Base-by-base conservation (phyloP, 2,888 invertebrate species). In the Xestia xanthographa region DNA sequence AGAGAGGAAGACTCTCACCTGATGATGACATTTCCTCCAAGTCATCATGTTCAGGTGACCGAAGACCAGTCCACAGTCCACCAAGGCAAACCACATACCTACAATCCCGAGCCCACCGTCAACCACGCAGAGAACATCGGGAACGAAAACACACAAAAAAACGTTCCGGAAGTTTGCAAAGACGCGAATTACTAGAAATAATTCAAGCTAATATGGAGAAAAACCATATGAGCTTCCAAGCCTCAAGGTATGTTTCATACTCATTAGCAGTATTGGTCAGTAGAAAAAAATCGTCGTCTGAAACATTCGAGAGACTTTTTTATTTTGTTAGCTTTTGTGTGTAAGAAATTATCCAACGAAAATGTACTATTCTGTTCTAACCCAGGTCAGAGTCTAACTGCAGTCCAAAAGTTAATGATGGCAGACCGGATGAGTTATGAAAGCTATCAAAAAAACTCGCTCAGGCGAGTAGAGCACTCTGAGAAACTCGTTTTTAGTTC, bases 151-250 rank as follows among this genome's bases (percentile, higher is more conserved):
- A 94, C 88, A 93, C 93, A 77, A 97, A 97, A 91, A 97, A 97
- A 92, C 97, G 97, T 83, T 98, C 98, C 75, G 98, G 98, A 86
- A 98, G 98, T 86, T 94, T 98, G 89, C 98, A 98, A 93, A 97
- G 98, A 88, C 98, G 98, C 87, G 98, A 98, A 95, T 96, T 98
- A 87, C 97, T 98, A 86, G 98, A 98, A 96, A 98, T 98, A 90
- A 98, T 98, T 92, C 98, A 98, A 94, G 98, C 98, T 87, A 98
- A 98, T 95, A 98, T 99, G 98, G 98, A 98, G 94, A 98, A 98
- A 95, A 98, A 98, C 95, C 98, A 98, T 94, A 96, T 98, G 97
- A 98, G 98, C 97, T 98, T 98, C 97, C 98, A 98, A 97, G 97
- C 98, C 93, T 97, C 98, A 92, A 98, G 98, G 98, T 98, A 94